Percentiles rank a stretch among this genome's conserved stretches.
Conservation (phyloP, 2,797 vertebrate species). For the Pipistrellus pygmaeus region DNA sequence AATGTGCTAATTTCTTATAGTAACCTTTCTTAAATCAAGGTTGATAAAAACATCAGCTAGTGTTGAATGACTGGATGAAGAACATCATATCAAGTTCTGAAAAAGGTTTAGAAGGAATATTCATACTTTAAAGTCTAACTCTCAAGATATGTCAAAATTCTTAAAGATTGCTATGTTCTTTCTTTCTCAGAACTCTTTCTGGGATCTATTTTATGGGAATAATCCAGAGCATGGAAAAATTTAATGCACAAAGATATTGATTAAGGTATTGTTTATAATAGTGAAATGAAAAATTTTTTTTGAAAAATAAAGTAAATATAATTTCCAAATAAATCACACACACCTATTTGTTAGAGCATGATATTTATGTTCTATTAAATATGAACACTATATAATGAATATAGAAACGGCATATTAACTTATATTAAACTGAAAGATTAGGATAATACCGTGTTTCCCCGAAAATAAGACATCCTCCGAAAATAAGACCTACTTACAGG, state of each 20-base stretch:
- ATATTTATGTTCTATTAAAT: constrained; percentile 16
- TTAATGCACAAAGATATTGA: background rate
- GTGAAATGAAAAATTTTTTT: background rate
- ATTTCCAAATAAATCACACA: background rate
- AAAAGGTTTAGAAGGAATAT: background rate
- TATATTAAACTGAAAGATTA: constrained; percentile 19
- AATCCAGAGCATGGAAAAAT: constrained; percentile 25
- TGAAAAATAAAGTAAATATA: background rate
- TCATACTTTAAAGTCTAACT: background rate
- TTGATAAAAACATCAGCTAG: constrained; percentile 26
- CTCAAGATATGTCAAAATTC: constrained; percentile 43
- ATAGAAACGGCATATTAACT: background rate
- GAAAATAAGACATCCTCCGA: no score
- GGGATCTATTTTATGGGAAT: background rate
- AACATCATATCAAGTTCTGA: constrained; percentile 38
- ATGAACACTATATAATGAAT: constrained; percentile 18
- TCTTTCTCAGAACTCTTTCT: constrained; percentile 27
- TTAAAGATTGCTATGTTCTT: background rate
- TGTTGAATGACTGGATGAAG: background rate
- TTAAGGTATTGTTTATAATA: constrained; percentile 15
- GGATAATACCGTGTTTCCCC: background rate
- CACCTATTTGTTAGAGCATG: background rate
- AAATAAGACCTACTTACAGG: no score
- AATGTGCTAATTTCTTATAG: constrained; percentile 27
- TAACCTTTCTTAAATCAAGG: constrained; percentile 55